Percentiles rank a stretch among this genome's conserved stretches.
Conservation (phyloP, 1,140 invertebrate genomes). For the Hesperophylax magnus region DNA sequence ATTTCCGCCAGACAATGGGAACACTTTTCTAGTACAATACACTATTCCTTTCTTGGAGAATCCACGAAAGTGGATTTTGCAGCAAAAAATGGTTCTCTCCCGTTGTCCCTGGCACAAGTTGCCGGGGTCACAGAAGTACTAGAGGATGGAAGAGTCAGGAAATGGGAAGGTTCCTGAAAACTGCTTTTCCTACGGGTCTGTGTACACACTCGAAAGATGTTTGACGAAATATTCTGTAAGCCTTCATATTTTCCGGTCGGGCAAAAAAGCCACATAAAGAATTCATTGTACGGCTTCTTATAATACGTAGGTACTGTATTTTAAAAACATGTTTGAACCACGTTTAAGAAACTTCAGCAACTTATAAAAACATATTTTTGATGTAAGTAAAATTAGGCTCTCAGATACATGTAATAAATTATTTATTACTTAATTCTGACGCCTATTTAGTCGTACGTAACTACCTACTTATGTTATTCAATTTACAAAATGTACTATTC, state of each 20-base stretch:
- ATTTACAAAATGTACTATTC: too few species aligned
- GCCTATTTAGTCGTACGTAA: too few species aligned
- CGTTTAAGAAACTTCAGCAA: slow-evolving; percentile 9
- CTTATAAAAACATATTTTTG: background rate
- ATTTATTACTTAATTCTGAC: too few species aligned
- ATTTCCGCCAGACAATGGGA: too few species aligned
- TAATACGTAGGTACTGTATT: slow-evolving; percentile 34
- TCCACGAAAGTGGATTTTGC: background rate
- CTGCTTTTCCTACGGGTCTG: slow-evolving; percentile 52
- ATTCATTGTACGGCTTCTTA: slow-evolving; percentile 52
- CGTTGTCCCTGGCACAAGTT: slow-evolving; percentile 7
- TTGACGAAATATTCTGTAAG: slow-evolving; percentile 57
- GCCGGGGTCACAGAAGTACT: slow-evolving; percentile 14
- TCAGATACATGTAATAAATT: background rate
- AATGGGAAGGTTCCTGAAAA: slow-evolving; percentile 32
- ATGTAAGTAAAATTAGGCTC: too few species aligned
- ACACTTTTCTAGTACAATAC: too few species aligned
- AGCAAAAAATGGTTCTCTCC: slow-evolving; percentile 1
- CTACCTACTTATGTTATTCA: too few species aligned
- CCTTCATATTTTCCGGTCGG: slow-evolving; percentile 52
- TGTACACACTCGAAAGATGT: slow-evolving; percentile 58
- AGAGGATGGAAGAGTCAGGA: background rate
- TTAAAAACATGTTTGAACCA: slow-evolving; percentile 49
- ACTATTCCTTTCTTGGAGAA: background rate
- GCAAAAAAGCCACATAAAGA: slow-evolving; percentile 50